Conservation (phyloP, 2,888 invertebrate genomes). For the Hofmannophila pseudospretella region DNA sequence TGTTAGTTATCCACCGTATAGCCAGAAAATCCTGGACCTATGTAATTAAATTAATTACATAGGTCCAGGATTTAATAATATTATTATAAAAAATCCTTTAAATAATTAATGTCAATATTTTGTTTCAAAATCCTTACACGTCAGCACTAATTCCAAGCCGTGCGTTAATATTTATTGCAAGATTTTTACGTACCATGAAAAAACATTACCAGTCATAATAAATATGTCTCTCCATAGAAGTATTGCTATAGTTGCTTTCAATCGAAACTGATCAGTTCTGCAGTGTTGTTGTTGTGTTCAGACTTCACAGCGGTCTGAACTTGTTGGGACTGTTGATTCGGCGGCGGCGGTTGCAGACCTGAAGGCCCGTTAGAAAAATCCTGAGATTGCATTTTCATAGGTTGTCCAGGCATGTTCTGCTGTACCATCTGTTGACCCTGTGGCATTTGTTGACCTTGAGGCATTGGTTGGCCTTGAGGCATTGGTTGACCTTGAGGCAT, state of each 20-base stretch:
- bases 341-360: slow-evolving; percentile 26
- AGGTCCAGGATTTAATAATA: too few relatives aligned
- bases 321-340: slow-evolving; percentile 29
- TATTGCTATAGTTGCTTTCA: slow-evolving; percentile 47
- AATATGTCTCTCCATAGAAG: slow-evolving; percentile 31
- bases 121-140: slow-evolving; percentile 3
- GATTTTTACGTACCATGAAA: slow-evolving; percentile 22
- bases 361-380: slow-evolving; percentile 32
- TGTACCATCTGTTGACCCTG: slow-evolving; percentile 27
- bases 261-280: slow-evolving; percentile 90
- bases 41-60: too few relatives aligned
- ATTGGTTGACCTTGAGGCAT: slow-evolving; percentile 27
- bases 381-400: slow-evolving; percentile 31
- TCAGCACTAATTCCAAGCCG: slow-evolving; percentile 20
- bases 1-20: neutral
- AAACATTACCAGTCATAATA: slow-evolving; percentile 38
- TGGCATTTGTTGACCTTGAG: slow-evolving; percentile 21
- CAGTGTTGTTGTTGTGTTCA: slow-evolving; percentile 77
- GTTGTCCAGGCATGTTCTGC: slow-evolving; percentile 27
- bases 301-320: slow-evolving; percentile 52
- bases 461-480: slow-evolving; percentile 30
- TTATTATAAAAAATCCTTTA: neutral
- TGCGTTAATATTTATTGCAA: slow-evolving; percentile 27
- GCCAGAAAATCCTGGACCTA: slow-evolving; percentile 1
- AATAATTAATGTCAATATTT: slow-evolving; percentile 2